Percentiles rank a stretch among this genome's conserved stretches.
These are phyloP conservation scores for Antigone vipio DNA, from an alignment of 2,113 vertebrate genomes.

Conservation along the genomic window DNA sequence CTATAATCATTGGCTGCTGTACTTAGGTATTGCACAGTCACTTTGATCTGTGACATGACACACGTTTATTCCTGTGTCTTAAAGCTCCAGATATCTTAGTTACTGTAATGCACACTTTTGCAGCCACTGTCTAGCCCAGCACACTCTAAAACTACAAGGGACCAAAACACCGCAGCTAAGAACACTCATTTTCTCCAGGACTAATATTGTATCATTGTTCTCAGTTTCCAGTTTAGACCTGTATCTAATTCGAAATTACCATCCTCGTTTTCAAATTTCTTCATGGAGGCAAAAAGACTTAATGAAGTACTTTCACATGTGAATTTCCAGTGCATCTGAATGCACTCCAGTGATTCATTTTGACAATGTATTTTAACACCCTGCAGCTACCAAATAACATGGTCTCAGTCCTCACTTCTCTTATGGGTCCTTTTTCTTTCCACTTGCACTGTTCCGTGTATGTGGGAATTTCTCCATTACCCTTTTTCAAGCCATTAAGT, in stretches of 20 bases:
- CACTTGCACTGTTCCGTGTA: neutral
- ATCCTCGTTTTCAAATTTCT: neutral
- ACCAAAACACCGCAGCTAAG: neutral
- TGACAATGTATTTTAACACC: neutral
- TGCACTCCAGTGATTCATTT: neutral
- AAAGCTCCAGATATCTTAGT: neutral
- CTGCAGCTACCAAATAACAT: neutral
- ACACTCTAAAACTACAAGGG: neutral
- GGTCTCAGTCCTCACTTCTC: neutral
- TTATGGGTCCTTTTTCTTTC: neutral
- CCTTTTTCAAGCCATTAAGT: neutral
- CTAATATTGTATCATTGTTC: neutral
- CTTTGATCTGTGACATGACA: neutral
- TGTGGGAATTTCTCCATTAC: neutral
- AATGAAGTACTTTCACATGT: neutral
- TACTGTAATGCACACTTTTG: neutral
- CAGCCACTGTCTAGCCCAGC: neutral
- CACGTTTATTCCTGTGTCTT: neutral
- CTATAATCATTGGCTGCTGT: neutral
- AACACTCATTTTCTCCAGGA: neutral
- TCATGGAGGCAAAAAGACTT: neutral
- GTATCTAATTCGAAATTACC: neutral
- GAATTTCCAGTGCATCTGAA: neutral
- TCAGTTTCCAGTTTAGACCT: neutral
- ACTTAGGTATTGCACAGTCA: neutral